Evolutionary conservation across 2,797 vertebrate genomes (phyloP).

Genomic region (Rhinichthys osculus): DNA sequence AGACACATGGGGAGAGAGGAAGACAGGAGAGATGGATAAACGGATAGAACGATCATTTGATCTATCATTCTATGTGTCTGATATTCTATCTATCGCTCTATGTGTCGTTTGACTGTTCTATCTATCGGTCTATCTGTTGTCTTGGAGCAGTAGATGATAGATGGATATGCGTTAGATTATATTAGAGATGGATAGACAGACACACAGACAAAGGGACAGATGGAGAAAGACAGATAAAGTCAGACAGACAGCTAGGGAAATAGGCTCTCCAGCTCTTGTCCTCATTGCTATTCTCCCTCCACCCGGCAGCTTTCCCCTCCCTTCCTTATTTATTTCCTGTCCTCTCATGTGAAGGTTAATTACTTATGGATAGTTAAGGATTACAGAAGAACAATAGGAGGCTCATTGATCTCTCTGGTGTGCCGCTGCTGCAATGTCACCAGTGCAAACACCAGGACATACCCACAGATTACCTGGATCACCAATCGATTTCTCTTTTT

Average conservation of each 20-base stretch:
- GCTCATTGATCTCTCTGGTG: conserved; percentile 64
- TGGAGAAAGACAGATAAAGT: conserved; percentile 15
- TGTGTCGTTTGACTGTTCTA: background rate
- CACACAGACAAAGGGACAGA: background rate
- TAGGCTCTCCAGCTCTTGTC: conserved; percentile 30
- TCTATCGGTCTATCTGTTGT: background rate
- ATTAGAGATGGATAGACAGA: background rate
- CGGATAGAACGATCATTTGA: background rate
- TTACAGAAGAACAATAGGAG: conserved; percentile 66
- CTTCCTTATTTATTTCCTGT: conserved; percentile 61
- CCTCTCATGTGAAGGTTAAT: conserved; percentile 68
- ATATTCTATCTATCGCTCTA: background rate
- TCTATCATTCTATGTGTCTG: background rate
- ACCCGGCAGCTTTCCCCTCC: conserved; percentile 32
- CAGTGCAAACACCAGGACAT: conserved; percentile 55
- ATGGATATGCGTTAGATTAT: background rate
- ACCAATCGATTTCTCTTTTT: conserved; percentile 60
- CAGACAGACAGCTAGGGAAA: conserved; percentile 32
- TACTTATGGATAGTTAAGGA: conserved; percentile 70
- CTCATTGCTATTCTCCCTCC: conserved; percentile 61
- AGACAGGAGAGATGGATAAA: background rate
- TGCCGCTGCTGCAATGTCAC: conserved; percentile 64
- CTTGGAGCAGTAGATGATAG: background rate
- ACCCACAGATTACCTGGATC: conserved; percentile 60
- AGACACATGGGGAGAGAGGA: background rate